Evolutionary conservation across 2,797 vertebrate species (phyloP).

Genomic region (Sternarchorhynchus goeldii): DNA sequence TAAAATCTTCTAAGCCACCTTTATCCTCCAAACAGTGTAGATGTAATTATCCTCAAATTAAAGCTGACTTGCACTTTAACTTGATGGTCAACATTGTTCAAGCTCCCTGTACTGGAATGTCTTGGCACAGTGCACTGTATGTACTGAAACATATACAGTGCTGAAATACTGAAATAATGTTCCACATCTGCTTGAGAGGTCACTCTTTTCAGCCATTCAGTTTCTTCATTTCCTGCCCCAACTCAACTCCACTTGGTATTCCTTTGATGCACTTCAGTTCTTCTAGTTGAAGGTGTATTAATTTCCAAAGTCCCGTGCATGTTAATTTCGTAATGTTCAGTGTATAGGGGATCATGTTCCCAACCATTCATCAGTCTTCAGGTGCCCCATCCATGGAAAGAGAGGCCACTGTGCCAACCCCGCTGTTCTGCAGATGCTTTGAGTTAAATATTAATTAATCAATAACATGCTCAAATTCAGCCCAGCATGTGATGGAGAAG

Average conservation of each 20-base stretch:
- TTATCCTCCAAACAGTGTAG: no score
- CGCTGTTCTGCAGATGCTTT: conserved; percentile 70
- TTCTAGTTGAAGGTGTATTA: conserved; percentile 8
- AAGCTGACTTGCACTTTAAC: no score
- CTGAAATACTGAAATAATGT: not conserved
- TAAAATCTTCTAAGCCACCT: no score
- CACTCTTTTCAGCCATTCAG: not conserved
- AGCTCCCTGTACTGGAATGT: no score
- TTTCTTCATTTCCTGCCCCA: not conserved
- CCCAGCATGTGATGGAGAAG: conserved; percentile 39
- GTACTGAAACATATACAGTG: no score
- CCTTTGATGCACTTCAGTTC: not conserved
- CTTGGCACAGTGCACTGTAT: no score
- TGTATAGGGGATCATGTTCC: conserved; percentile 69
- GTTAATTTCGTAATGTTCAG: conserved; percentile 62
- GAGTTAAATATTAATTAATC: conserved; percentile 82
- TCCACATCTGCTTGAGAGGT: not conserved
- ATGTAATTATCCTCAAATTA: no score
- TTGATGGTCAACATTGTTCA: no score
- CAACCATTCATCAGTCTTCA: conserved; percentile 71
- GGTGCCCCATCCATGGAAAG: conserved; percentile 49
- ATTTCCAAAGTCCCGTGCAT: conserved; percentile 48
- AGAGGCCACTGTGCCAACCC: conserved; percentile 62
- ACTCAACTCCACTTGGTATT: not conserved
- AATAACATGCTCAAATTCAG: conserved; percentile 78